phyloP scores from a whole-genome alignment of 2,797 vertebrate genomes.

The Euphonia xanthogaster region DNA sequence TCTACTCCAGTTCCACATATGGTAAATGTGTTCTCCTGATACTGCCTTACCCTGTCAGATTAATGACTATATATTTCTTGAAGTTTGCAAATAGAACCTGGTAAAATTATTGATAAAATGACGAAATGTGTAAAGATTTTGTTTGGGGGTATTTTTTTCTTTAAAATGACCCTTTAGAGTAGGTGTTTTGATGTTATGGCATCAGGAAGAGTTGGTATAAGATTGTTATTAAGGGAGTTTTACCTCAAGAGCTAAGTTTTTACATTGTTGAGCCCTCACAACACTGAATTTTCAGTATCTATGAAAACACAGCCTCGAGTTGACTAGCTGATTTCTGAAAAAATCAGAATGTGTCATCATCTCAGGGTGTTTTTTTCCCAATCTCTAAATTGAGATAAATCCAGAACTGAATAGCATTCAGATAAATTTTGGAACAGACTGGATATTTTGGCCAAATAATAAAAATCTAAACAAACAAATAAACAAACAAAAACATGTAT shows the following conservation, averaged over 20 bases:
- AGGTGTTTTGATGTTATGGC: background rate
- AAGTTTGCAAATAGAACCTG: background rate
- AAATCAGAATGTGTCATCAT: background rate
- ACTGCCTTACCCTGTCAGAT: background rate
- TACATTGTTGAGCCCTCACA: background rate
- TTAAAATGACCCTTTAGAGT: background rate
- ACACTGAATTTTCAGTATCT: background rate
- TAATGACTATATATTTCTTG: background rate
- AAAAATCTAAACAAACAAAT: background rate
- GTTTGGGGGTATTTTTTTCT: background rate
- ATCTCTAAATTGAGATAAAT: background rate
- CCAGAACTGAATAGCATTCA: background rate
- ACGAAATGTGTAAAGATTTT: background rate
- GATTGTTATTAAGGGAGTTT: background rate
- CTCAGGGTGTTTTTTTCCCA: background rate
- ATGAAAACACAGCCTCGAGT: background rate
- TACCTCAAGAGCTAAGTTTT: background rate
- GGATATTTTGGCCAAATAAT: background rate
- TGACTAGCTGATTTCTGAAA: background rate
- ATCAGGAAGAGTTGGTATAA: background rate
- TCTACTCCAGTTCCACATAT: background rate
- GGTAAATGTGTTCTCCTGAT: slow-evolving; percentile 1
- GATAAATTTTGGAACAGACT: background rate
- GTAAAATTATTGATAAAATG: background rate
- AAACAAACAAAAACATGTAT: fast-evolving